A percentile compares a stretch with the other conserved stretches of the same genome.
Conservation (phyloP, 1,140 invertebrate species). For the Dendrolimus punctatus region DNA sequence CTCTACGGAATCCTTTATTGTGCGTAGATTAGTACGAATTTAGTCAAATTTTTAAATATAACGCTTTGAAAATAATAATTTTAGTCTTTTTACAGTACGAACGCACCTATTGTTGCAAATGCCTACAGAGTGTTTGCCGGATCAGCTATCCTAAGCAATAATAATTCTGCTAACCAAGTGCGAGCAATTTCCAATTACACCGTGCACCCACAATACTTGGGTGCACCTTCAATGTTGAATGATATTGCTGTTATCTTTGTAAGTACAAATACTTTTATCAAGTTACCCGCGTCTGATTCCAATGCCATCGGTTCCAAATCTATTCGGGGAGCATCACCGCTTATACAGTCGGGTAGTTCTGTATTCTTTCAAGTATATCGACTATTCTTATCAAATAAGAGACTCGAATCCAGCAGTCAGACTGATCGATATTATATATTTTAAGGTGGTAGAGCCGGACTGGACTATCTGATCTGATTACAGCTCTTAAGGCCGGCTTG, state of each 20-base stretch:
- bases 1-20: no score
- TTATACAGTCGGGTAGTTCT: no score
- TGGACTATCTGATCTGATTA: no score
- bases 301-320: no score
- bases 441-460: no score
- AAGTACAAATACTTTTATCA: slow-evolving; percentile 14
- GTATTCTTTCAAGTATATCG: not conserved
- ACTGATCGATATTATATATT: no score
- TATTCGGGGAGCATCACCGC: no score
- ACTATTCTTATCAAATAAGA: not conserved
- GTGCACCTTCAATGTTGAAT: slow-evolving; percentile 19
- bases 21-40: no score
- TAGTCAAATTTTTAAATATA: no score
- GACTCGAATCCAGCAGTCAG: no score
- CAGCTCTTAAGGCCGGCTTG: no score
- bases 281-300: not conserved
- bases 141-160: slow-evolving; percentile 18
- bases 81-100: slow-evolving; percentile 15
- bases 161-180: slow-evolving; percentile 15
- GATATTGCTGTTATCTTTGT: slow-evolving; percentile 34
- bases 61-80: no score
- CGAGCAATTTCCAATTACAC: slow-evolving; percentile 22
- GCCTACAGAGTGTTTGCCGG: slow-evolving; percentile 32
- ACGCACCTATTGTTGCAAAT: slow-evolving; percentile 7
- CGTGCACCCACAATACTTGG: slow-evolving; percentile 25